Evolutionary conservation across 2,113 vertebrate genomes (phyloP).

Genomic region (Psilopsiagon aurifrons): DNA sequence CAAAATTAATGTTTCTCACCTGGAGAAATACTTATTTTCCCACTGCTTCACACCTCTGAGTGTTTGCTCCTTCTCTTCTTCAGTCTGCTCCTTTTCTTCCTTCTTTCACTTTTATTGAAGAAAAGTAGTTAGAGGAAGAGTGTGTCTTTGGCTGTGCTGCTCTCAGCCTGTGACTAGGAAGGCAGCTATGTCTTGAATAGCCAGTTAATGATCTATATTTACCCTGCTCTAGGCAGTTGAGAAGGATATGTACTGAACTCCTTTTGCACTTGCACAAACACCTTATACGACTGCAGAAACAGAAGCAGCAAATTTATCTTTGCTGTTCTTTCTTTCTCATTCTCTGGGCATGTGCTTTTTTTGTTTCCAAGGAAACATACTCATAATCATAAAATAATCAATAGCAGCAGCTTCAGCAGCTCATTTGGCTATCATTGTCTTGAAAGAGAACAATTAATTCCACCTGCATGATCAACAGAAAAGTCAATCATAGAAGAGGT

Average conservation of each 20-base stretch:
- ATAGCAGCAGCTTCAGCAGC: not conserved
- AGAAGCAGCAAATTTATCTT: not conserved
- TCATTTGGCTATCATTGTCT: not conserved
- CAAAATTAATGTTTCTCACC: not conserved
- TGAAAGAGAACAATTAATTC: not conserved
- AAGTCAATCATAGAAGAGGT: not conserved
- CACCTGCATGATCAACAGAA: not conserved
- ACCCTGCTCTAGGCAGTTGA: not conserved
- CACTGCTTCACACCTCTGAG: not conserved
- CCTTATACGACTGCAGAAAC: not conserved
- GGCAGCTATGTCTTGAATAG: not conserved
- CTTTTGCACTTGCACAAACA: not conserved
- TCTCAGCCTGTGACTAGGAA: not conserved
- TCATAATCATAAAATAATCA: not conserved
- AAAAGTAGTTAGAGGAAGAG: not conserved
- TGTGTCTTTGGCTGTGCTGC: not conserved
- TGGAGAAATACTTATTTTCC: not conserved
- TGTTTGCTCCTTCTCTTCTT: not conserved
- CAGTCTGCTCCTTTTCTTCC: not conserved
- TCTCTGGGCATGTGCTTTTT: not conserved
- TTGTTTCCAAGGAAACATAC: not conserved
- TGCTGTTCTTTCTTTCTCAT: not conserved
- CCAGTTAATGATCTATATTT: not conserved
- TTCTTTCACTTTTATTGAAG: not conserved
- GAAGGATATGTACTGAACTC: not conserved